Evolutionary conservation across 1,140 invertebrate species (phyloP).

Genomic region (Lasaia peninsularis): DNA sequence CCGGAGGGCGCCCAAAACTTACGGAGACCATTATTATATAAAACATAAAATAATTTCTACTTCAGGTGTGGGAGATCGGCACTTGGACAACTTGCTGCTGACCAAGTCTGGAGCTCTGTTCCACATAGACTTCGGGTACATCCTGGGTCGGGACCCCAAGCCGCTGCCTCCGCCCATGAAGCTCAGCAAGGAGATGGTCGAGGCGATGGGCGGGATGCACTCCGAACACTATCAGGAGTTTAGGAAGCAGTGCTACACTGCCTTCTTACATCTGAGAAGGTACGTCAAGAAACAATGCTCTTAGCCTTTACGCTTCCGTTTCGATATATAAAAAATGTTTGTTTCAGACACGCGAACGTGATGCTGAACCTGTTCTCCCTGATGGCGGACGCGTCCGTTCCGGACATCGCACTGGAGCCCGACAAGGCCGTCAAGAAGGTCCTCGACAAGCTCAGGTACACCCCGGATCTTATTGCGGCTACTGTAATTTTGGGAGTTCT

Average conservation of each 20-base stretch:
- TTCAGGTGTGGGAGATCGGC: conserved; percentile 97
- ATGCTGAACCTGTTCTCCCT: conserved; percentile 98
- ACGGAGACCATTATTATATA: too few species aligned
- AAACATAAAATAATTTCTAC: too few species aligned
- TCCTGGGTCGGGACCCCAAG: conserved; percentile 98
- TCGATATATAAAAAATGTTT: too few species aligned
- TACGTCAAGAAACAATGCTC: too few species aligned
- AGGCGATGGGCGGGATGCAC: conserved; percentile 97
- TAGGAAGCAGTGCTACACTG: conserved; percentile 95
- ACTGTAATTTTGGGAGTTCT: background rate
- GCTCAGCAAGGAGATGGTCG: conserved; percentile 99
- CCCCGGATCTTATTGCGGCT: background rate
- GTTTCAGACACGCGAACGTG: conserved; percentile 96
- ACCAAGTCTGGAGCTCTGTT: conserved; percentile 95
- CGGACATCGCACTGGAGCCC: conserved; percentile 98
- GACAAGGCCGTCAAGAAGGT: conserved; percentile 99
- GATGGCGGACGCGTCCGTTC: conserved; percentile 99
- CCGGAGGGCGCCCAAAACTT: too few species aligned
- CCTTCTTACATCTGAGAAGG: conserved; percentile 95
- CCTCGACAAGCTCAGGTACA: conserved; percentile 92
- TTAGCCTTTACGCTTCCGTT: too few species aligned
- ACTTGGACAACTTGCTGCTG: conserved; percentile 97
- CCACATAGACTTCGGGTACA: conserved; percentile 99
- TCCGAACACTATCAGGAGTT: conserved; percentile 97
- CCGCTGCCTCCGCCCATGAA: conserved; percentile 99